phyloP scores from a whole-genome alignment of 2,113 vertebrate genomes.

The Perca schrenkii region DNA sequence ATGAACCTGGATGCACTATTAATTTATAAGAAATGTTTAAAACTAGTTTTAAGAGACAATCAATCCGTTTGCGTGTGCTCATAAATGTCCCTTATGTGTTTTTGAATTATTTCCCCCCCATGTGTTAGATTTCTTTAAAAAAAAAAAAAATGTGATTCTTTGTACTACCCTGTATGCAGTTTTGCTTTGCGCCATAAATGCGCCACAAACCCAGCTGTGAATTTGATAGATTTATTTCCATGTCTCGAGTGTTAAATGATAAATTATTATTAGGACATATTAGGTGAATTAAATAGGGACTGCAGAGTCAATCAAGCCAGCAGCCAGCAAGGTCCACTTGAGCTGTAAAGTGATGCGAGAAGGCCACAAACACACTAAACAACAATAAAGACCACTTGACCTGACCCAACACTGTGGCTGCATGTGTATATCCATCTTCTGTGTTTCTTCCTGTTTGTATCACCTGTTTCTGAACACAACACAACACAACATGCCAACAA shows the following conservation, averaged over 20 bases:
- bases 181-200: conserved; percentile 19
- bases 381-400: conserved; percentile 75
- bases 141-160: conserved; percentile 62
- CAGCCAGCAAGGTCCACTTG: neutral
- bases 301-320: conserved; percentile 34
- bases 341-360: conserved; percentile 49
- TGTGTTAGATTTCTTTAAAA: conserved; percentile 61
- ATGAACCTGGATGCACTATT: conserved; percentile 97
- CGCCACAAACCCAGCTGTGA: conserved; percentile 67
- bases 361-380: conserved; percentile 57
- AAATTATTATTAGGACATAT: conserved; percentile 68
- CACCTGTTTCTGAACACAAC: neutral
- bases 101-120: conserved; percentile 26
- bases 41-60: conserved; percentile 93
- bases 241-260: conserved; percentile 64
- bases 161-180: conserved; percentile 72
- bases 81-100: conserved; percentile 55
- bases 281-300: conserved; percentile 46
- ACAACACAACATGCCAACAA: neutral
- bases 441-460: conserved; percentile 15
- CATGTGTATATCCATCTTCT: conserved; percentile 46
- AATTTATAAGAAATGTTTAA: conserved; percentile 95
- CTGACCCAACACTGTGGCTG: conserved; percentile 50
- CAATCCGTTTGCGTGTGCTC: conserved; percentile 81
- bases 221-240: conserved; percentile 68